Conservation (phyloP, 2,113 vertebrate species). For the Protobothrops mucrosquamatus region DNA sequence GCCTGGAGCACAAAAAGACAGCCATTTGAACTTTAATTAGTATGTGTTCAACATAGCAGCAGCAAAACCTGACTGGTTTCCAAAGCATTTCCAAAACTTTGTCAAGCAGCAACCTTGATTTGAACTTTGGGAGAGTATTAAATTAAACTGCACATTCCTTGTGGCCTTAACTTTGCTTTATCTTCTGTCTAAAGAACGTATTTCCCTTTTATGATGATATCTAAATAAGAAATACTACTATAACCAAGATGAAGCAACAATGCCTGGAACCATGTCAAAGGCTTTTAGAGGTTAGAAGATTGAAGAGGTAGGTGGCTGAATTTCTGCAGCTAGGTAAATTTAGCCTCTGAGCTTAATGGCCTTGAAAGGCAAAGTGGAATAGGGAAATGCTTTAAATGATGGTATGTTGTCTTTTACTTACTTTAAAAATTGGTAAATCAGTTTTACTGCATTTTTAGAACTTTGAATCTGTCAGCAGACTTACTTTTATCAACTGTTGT, state of each 20-base stretch:
- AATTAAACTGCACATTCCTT: constrained; percentile 23
- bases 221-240: background rate
- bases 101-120: constrained; percentile 29
- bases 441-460: background rate
- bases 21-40: constrained; percentile 46
- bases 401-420: background rate
- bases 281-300: background rate
- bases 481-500: background rate
- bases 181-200: background rate
- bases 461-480: background rate
- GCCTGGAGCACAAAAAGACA: constrained; percentile 16
- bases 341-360: background rate
- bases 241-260: background rate
- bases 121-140: constrained; percentile 31
- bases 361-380: background rate
- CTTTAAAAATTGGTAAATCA: background rate
- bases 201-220: background rate
- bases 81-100: constrained; percentile 30
- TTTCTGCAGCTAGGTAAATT: background rate
- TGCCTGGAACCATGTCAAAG: background rate
- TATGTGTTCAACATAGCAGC: constrained; percentile 6
- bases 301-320: background rate
- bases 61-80: constrained; percentile 21
- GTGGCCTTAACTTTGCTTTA: constrained; percentile 10
- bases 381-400: background rate